Percentiles rank a stretch among this genome's conserved stretches.
Evolutionary conservation across 1,140 invertebrate genomes (phyloP).

Genomic region (Stenopsyche tienmushanensis): DNA sequence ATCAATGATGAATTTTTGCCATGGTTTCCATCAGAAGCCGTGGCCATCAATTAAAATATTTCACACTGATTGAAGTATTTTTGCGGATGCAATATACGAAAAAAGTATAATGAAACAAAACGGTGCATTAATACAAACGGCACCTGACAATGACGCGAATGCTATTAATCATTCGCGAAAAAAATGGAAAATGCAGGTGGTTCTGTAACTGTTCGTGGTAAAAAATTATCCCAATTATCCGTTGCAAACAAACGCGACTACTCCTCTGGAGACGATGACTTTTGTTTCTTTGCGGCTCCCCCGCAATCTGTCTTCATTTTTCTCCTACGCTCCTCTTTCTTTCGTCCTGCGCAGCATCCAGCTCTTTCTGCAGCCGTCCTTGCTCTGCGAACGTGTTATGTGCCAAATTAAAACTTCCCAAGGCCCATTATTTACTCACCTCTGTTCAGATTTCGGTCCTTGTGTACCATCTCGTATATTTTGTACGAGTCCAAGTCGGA

Average conservation of each 20-base stretch:
- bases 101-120: too few relatives aligned
- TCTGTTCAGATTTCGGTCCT: slow-evolving; percentile 25
- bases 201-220: not conserved
- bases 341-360: slow-evolving; percentile 1
- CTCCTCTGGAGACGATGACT: slow-evolving; percentile 11
- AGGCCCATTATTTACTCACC: slow-evolving; percentile 37
- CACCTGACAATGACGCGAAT: too few relatives aligned
- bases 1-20: too few relatives aligned
- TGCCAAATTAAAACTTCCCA: slow-evolving; percentile 37
- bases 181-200: not conserved
- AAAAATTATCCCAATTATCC: slow-evolving; percentile 1
- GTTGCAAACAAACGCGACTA: not conserved
- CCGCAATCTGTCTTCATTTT: slow-evolving; percentile 24
- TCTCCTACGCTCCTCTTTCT: not conserved
- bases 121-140: too few relatives aligned
- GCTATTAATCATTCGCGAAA: too few relatives aligned
- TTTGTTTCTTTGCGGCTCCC: slow-evolving; percentile 24
- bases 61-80: too few relatives aligned
- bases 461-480: too few relatives aligned
- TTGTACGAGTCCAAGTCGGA: too few relatives aligned
- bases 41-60: too few relatives aligned
- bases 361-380: not conserved
- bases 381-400: slow-evolving; percentile 29
- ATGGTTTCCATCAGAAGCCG: too few relatives aligned
- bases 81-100: too few relatives aligned